Base-by-base conservation (phyloP, 2,888 invertebrate species). In the Melanotus villosus region DNA sequence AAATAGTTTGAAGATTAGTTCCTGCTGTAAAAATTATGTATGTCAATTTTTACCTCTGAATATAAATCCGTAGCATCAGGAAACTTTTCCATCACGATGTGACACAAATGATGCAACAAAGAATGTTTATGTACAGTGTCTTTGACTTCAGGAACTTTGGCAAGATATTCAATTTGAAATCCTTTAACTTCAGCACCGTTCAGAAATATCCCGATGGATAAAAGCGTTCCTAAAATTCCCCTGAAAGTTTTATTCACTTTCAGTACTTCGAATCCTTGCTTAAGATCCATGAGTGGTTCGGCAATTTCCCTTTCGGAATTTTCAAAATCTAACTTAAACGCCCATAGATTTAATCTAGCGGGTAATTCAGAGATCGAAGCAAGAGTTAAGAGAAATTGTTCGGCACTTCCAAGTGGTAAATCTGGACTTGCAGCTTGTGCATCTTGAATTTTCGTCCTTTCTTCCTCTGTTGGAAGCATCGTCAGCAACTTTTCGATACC, bases 91-190 rank as follows among this genome's bases (percentile, higher is more conserved):
- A 98, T 94, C 71, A 99, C 97, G 89, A 98, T 96, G 84, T 96
- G 95, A 84, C 98, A 98, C 74, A 99, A 89, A 85, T 99, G 99
- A 85, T 99, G 97, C 70, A 99, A 88, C 70, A 99, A 87, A 4
- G 99, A 97, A 86, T 99, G 98, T 85, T 99, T 99, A 85, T 99
- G 97, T 38, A 99, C 98, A 0, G 99, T 99, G 85, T 99, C 99
- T 86, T 99, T 98, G 43, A 99, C 97, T 88, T 99, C 97, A 80
- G 98, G 97, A 79, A 97, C 96, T 88, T 99, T 98, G 50, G 97
- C 91, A 79, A 99, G 89, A 86, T 99, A 99, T 81, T 99, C 99
- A 76, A 99, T 90, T 83, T 98, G 95, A 86, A 99, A 99, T 21
- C 99, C 99, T 86, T 96, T 96, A 34, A 96, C 95, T 80, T 91